Percentiles rank a stretch among this genome's conserved stretches.
Conservation (phyloP, 35 echinoderm and acorn worm genomes). For the Anneissia japonica region DNA sequence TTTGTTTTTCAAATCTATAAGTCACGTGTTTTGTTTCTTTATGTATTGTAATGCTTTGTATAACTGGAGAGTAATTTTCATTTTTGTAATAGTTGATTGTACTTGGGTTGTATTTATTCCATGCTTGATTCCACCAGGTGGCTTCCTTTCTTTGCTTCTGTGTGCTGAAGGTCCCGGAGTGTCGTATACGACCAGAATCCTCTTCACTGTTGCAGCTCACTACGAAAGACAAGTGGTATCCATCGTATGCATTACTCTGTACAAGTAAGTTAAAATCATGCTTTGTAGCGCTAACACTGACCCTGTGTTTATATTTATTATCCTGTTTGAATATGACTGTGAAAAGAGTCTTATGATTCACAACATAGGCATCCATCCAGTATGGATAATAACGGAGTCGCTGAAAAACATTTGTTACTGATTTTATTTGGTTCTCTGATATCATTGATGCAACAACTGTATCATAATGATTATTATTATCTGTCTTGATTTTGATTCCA, state of each 20-base stretch:
- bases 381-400: conserved; percentile 27
- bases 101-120: neutral
- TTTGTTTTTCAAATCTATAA: conserved; percentile 48
- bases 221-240: conserved; percentile 37
- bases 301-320: neutral
- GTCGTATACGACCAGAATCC: conserved; percentile 29
- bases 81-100: neutral
- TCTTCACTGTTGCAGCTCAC: conserved; percentile 54
- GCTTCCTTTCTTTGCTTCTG: conserved; percentile 12
- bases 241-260: neutral
- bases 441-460: conserved; percentile 38
- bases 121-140: conserved; percentile 11
- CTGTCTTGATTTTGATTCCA: neutral
- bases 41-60: conserved; percentile 42
- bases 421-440: conserved; percentile 41
- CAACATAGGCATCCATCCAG: conserved; percentile 69
- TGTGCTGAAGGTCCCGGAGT: conserved; percentile 39
- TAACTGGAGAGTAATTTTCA: conserved; percentile 9
- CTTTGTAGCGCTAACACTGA: conserved; percentile 12
- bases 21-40: conserved; percentile 44
- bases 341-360: conserved; percentile 48
- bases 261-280: conserved; percentile 30
- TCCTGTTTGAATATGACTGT: conserved; percentile 30
- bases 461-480: neutral
- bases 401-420: conserved; percentile 42